These are phyloP conservation scores for Drosophila mulleri DNA, from an alignment of 2,888 invertebrate species.

Conservation along the genomic window DNA sequence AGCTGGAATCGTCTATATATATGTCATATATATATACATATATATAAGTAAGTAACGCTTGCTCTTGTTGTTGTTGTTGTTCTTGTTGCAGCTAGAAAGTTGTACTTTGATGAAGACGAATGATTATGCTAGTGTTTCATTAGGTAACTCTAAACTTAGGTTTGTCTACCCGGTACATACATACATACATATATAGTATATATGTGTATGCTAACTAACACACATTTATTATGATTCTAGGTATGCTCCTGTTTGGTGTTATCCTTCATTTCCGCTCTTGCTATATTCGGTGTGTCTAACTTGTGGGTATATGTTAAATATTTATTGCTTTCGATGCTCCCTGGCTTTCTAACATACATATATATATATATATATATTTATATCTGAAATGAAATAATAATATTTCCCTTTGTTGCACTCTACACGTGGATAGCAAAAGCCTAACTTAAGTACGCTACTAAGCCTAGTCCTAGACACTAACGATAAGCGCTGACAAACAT, in stretches of 20 bases:
- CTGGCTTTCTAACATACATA: slow-evolving; percentile 54
- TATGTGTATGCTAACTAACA: slow-evolving; percentile 15
- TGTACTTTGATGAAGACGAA: slow-evolving; percentile 77
- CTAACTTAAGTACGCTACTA: slow-evolving; percentile 39
- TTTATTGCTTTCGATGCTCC: slow-evolving; percentile 69
- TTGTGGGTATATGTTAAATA: slow-evolving; percentile 40
- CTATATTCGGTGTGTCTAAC: slow-evolving; percentile 39
- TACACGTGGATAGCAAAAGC: slow-evolving; percentile 48
- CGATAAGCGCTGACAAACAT: slow-evolving; percentile 52
- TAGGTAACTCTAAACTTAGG: slow-evolving; percentile 58
- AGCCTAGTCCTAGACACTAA: slow-evolving; percentile 52
- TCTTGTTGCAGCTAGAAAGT: slow-evolving; percentile 58
- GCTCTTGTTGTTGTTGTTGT: slow-evolving; percentile 13
- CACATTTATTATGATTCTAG: slow-evolving; percentile 24
- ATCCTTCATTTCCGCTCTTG: slow-evolving; percentile 2
- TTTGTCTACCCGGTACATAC: slow-evolving; percentile 35
- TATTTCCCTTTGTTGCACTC: slow-evolving; percentile 31
- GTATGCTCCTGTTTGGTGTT: slow-evolving; percentile 36
- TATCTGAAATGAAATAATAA: slow-evolving; percentile 39
- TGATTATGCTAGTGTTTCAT: slow-evolving; percentile 62
- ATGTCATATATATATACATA: neutral
- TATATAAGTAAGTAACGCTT: slow-evolving; percentile 4
- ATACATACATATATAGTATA: slow-evolving; percentile 8
- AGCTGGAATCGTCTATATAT: slow-evolving; percentile 33
- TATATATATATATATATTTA: neutral